Percentiles rank a stretch among this genome's conserved stretches.
Evolutionary conservation across 1,140 invertebrate genomes (phyloP).

Genomic region (Micrasema longulum): DNA sequence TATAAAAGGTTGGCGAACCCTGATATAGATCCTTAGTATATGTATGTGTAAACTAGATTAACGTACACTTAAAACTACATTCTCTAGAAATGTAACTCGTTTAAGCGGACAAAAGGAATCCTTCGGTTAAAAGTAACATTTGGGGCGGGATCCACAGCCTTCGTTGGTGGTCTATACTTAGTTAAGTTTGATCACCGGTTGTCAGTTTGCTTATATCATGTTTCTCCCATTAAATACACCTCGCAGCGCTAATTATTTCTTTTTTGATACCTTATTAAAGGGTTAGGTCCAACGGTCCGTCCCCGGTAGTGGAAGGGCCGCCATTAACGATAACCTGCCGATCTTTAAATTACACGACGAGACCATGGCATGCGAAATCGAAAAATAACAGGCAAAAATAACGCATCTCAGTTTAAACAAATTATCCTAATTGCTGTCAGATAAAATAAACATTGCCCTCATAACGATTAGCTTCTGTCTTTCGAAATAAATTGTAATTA

Average conservation of each 20-base stretch:
- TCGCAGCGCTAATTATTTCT: slow-evolving; percentile 6
- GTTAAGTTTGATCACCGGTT: slow-evolving; percentile 16
- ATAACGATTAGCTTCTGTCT: too few species aligned
- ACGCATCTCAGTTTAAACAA: not conserved
- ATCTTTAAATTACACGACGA: slow-evolving; percentile 18
- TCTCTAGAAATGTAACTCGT: slow-evolving; percentile 25
- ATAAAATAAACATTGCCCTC: slow-evolving; percentile 9
- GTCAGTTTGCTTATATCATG: slow-evolving; percentile 16
- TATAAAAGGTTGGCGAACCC: too few species aligned
- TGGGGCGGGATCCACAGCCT: not conserved
- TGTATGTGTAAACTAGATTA: too few species aligned
- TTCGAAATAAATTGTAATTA: too few species aligned
- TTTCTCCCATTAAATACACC: slow-evolving; percentile 31
- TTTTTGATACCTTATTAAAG: slow-evolving; percentile 7
- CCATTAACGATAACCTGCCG: not conserved
- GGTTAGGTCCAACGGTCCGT: not conserved
- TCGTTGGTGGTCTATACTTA: slow-evolving; percentile 11
- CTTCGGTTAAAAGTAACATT: slow-evolving; percentile 16
- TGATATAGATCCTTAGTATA: too few species aligned
- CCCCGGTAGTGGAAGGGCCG: not conserved
- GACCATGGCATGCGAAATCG: slow-evolving; percentile 8
- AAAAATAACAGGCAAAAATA: not conserved
- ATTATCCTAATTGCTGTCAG: slow-evolving; percentile 3
- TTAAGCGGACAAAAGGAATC: slow-evolving; percentile 15
- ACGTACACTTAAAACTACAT: slow-evolving; percentile 33